A percentile compares a stretch with the other conserved stretches of the same genome.
Evolutionary conservation across 2,113 vertebrate species (phyloP).

Genomic region (Puntigrus tetrazona): DNA sequence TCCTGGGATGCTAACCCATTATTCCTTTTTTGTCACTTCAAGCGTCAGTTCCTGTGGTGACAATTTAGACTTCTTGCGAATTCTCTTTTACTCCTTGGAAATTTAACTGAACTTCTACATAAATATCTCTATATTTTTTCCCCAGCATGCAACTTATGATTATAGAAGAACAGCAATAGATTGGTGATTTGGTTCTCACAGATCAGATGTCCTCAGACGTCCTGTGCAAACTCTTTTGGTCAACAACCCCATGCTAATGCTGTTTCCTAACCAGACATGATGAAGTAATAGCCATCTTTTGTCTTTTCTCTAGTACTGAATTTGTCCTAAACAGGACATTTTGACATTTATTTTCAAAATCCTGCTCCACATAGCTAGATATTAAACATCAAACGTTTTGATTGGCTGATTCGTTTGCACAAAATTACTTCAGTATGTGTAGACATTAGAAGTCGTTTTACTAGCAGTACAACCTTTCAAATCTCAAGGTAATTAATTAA

Average conservation of each 20-base stretch:
- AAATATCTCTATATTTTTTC: background rate
- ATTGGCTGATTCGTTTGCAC: background rate
- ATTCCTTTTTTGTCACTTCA: background rate
- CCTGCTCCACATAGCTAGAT: background rate
- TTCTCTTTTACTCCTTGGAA: background rate
- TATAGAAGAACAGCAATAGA: background rate
- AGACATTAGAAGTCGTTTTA: background rate
- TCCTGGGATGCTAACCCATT: background rate
- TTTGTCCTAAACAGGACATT: background rate
- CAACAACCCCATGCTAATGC: background rate
- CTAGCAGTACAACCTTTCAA: background rate
- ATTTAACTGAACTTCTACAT: background rate
- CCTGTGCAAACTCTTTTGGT: conserved; percentile 1
- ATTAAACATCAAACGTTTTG: background rate
- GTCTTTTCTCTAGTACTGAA: background rate
- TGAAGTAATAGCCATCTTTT: background rate
- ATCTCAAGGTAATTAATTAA: conserved; percentile 11
- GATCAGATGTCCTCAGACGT: background rate
- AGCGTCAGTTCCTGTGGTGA: background rate
- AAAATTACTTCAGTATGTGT: background rate
- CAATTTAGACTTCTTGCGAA: background rate
- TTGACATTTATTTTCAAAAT: background rate
- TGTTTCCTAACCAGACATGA: background rate
- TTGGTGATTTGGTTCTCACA: background rate
- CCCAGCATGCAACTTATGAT: background rate